Conservation (phyloP, 2,797 vertebrate species). For the Lepus townsendii region DNA sequence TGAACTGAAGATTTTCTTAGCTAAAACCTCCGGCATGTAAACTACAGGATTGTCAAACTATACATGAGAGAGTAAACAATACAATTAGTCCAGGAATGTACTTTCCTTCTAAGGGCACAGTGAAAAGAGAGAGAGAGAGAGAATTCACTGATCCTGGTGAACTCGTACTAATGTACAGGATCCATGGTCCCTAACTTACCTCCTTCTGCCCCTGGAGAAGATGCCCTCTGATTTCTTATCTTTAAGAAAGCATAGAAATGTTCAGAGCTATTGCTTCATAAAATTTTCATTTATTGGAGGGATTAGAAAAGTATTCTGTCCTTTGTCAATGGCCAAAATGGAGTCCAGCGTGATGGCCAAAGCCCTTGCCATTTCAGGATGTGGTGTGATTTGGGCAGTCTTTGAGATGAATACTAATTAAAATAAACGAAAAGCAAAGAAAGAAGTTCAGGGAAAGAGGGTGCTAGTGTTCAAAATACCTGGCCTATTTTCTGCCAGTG, state of each 20-base stretch:
- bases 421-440: constrained; percentile 27
- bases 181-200: neutral
- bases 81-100: neutral
- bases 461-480: neutral
- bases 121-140: neutral
- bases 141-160: neutral
- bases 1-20: constrained; percentile 63
- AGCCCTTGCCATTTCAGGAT: neutral
- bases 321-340: neutral
- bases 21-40: constrained; percentile 58
- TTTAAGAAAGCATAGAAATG: neutral
- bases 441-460: neutral
- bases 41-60: neutral
- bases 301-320: neutral
- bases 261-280: neutral
- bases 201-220: neutral
- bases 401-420: neutral
- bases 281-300: neutral
- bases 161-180: neutral
- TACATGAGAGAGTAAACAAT: neutral
- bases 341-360: neutral
- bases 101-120: neutral
- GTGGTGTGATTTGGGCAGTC: neutral
- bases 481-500: neutral
- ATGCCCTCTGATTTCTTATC: constrained; percentile 8